Percentiles rank a stretch among this genome's conserved stretches.
Conservation (phyloP, 1,140 invertebrate genomes). For the Nephotettix cincticeps region DNA sequence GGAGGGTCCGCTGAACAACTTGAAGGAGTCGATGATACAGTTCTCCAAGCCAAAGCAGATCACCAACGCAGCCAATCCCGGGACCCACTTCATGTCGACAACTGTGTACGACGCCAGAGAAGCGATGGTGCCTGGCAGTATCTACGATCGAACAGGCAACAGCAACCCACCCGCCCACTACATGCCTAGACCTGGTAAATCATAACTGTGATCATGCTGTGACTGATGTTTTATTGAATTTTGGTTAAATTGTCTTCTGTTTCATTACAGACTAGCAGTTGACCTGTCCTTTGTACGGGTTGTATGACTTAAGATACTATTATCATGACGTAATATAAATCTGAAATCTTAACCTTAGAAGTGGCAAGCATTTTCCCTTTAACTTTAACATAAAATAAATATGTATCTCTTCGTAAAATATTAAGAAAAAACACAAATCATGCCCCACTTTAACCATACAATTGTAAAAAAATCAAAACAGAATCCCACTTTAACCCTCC, state of each 20-base stretch:
- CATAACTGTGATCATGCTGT: not conserved
- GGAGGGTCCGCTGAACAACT: conserved; percentile 95
- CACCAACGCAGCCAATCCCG: conserved; percentile 91
- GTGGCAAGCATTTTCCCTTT: too few species aligned
- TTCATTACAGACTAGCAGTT: not conserved
- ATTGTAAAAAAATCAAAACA: too few species aligned
- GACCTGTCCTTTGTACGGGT: not conserved
- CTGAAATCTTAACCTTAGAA: too few species aligned
- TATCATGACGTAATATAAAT: not conserved
- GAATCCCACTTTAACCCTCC: too few species aligned
- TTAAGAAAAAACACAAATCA: too few species aligned
- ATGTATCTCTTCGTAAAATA: too few species aligned
- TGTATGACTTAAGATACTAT: not conserved
- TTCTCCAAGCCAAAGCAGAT: conserved; percentile 97
- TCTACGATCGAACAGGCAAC: conserved; percentile 64
- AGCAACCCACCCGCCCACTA: conserved; percentile 50
- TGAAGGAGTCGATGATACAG: conserved; percentile 96
- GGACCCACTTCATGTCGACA: conserved; percentile 95
- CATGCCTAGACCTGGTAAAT: conserved; percentile 40
- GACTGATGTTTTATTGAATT: not conserved
- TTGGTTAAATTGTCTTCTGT: not conserved
- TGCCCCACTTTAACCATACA: too few species aligned
- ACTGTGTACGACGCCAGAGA: conserved; percentile 91
- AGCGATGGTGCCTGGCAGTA: conserved; percentile 81
- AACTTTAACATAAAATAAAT: too few species aligned